Evolutionary conservation across 2,888 invertebrate genomes (phyloP).

Genomic region (Cantharis lateralis): DNA sequence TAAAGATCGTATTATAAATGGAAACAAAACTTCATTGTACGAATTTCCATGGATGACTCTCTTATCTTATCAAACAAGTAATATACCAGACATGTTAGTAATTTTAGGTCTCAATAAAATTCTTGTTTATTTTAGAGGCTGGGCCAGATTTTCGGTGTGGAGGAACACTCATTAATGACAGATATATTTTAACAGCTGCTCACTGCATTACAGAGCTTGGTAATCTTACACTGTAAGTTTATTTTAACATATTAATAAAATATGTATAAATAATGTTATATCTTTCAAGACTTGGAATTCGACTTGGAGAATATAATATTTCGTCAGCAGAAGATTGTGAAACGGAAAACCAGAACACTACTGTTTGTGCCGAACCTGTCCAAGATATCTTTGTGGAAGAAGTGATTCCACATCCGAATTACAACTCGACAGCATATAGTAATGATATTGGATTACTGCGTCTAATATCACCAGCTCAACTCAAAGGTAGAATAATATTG

Average conservation of each 20-base stretch:
- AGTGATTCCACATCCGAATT: conserved; percentile 60
- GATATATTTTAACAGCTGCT: conserved; percentile 64
- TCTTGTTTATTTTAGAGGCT: neutral
- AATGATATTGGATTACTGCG: conserved; percentile 65
- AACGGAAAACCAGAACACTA: conserved; percentile 35
- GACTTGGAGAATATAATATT: conserved; percentile 66
- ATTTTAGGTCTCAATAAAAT: neutral
- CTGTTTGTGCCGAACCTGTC: conserved; percentile 53
- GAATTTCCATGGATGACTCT: conserved; percentile 81
- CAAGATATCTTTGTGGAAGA: conserved; percentile 60
- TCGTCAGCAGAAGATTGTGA: conserved; percentile 56
- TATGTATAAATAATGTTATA: neutral
- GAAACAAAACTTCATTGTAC: conserved; percentile 63
- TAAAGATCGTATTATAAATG: conserved; percentile 42
- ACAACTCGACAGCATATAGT: conserved; percentile 55
- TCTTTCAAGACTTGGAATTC: conserved; percentile 59
- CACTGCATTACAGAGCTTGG: conserved; percentile 58
- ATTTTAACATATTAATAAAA: neutral
- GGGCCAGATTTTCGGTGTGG: conserved; percentile 51
- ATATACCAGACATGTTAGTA: neutral
- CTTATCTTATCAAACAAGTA: conserved; percentile 59
- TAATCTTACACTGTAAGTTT: conserved; percentile 43
- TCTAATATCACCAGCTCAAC: conserved; percentile 52
- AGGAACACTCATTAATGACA: conserved; percentile 60
- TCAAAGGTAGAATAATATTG: conserved; percentile 45